Percentiles rank a stretch among this genome's conserved stretches.
Conservation (phyloP, 2,888 invertebrate species). For the Microplitis manilae region DNA sequence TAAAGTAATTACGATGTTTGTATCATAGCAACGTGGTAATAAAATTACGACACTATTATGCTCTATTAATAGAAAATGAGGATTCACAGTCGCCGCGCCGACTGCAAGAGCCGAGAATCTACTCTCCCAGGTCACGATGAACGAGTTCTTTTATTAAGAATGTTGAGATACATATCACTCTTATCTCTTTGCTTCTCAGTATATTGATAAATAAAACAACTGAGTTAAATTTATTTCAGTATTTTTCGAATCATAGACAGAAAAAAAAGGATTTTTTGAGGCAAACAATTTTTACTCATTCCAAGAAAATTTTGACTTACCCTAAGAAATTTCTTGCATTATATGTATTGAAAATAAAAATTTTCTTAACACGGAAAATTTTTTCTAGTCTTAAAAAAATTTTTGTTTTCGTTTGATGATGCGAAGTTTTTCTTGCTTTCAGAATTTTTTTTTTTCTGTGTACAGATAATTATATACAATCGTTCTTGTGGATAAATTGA, state of each 20-base stretch:
- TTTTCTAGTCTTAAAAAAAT: too few species aligned
- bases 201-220: neutral
- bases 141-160: constrained; percentile 13
- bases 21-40: constrained; percentile 27
- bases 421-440: too few species aligned
- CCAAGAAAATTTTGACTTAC: too few species aligned
- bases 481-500: too few species aligned
- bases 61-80: constrained; percentile 40
- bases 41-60: constrained; percentile 44
- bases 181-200: neutral
- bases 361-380: too few species aligned
- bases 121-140: constrained; percentile 10
- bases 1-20: neutral
- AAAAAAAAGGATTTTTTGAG: too few species aligned
- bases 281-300: too few species aligned
- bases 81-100: constrained; percentile 44
- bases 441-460: too few species aligned
- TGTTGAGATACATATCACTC: neutral
- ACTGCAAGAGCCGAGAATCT: constrained; percentile 24
- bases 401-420: too few species aligned
- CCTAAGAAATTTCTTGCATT: too few species aligned
- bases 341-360: too few species aligned
- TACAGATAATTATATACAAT: too few species aligned
- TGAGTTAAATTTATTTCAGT: neutral
- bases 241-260: neutral